phyloP scores from a whole-genome alignment of 2,113 vertebrate species.

The Rhabdornis inornatus region DNA sequence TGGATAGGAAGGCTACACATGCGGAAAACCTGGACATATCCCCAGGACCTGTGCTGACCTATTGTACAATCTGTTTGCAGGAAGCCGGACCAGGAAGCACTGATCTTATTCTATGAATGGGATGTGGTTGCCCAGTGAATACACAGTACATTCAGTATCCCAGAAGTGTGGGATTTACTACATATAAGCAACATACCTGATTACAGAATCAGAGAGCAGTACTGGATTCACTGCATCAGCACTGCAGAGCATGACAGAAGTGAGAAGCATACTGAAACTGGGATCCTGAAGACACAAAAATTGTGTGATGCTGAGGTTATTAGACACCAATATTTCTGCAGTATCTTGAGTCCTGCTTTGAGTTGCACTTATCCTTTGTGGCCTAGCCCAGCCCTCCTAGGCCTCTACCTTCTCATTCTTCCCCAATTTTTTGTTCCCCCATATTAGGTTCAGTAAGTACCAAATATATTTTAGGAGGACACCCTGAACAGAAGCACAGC shows the following conservation, averaged over 20 bases:
- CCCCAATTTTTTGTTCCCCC: not conserved
- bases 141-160: not conserved
- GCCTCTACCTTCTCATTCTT: not conserved
- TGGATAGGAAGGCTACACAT: not conserved
- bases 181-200: not conserved
- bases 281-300: not conserved
- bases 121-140: not conserved
- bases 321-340: fast-evolving
- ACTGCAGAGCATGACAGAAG: not conserved
- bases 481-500: not conserved
- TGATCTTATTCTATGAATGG: not conserved
- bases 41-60: conserved; percentile 19
- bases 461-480: not conserved
- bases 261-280: not conserved
- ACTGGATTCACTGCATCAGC: not conserved
- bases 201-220: not conserved
- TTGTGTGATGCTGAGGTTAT: not conserved
- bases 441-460: not conserved
- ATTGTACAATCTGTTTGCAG: not conserved
- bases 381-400: not conserved
- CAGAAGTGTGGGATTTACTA: not conserved
- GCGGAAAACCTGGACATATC: not conserved
- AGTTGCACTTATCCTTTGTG: not conserved
- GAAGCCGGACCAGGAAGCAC: not conserved
- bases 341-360: not conserved